phyloP scores from a whole-genome alignment of 2,797 vertebrate genomes.

The Dermochelys coriacea region DNA sequence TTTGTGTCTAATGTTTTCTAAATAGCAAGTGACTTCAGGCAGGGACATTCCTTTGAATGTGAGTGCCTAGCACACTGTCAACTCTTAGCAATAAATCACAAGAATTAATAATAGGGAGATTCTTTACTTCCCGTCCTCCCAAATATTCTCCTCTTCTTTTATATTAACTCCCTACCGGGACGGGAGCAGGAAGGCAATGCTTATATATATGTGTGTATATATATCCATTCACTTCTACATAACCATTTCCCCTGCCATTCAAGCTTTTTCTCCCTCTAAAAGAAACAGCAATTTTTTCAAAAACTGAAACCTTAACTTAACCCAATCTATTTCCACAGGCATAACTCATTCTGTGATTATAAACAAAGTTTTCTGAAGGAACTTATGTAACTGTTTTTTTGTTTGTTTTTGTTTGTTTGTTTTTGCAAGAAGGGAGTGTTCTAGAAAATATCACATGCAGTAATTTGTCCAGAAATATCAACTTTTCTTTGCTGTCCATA shows the following conservation, averaged over 20 bases:
- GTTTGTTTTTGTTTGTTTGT: no score
- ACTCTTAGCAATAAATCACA: background rate
- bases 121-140: background rate
- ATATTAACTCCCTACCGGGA: background rate
- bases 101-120: background rate
- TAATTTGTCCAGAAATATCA: constrained; percentile 37
- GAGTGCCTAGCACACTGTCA: background rate
- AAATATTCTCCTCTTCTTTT: constrained; percentile 7
- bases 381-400: constrained; percentile 19
- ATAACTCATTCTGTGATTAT: constrained; percentile 32
- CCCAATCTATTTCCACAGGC: background rate
- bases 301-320: constrained; percentile 34
- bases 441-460: constrained; percentile 44
- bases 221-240: background rate
- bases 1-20: background rate
- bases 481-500: constrained; percentile 11
- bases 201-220: background rate
- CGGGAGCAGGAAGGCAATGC: background rate
- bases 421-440: constrained; percentile 29
- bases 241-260: background rate
- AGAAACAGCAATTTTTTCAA: background rate
- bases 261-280: constrained; percentile 15
- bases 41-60: background rate
- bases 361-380: constrained; percentile 41
- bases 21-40: background rate